These are phyloP conservation scores for Pogonocherus hispidulus DNA, from an alignment of 2,888 invertebrate genomes.

Conservation along the genomic window DNA sequence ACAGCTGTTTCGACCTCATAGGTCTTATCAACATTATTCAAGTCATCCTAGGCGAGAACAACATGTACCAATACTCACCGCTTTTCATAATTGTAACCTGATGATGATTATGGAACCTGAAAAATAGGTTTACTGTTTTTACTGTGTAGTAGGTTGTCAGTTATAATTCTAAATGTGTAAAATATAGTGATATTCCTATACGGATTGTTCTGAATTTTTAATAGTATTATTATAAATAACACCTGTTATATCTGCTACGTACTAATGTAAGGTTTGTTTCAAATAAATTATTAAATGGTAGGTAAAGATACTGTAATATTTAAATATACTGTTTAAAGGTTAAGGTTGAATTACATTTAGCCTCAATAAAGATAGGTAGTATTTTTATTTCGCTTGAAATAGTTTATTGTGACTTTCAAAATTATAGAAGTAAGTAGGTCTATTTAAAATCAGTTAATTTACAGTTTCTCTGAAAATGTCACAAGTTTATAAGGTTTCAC, in stretches of 20 bases:
- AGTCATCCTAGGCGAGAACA: no score
- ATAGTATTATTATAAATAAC: slow-evolving; percentile 15
- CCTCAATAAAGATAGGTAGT: no score
- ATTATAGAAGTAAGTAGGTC: no score
- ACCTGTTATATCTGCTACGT: slow-evolving; percentile 26
- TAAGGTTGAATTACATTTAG: neutral
- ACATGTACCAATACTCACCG: no score
- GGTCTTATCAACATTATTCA: no score
- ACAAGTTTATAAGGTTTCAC: no score
- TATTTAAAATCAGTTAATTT: neutral
- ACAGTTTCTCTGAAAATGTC: no score
- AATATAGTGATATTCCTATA: slow-evolving; percentile 35
- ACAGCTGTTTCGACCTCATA: no score
- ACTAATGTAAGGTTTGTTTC: slow-evolving; percentile 4
- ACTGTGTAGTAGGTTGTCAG: slow-evolving; percentile 9
- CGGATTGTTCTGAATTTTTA: slow-evolving; percentile 22
- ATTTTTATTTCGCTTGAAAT: no score
- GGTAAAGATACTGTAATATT: slow-evolving; percentile 5
- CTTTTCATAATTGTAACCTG: no score
- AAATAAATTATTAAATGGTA: slow-evolving; percentile 8
- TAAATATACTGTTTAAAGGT: slow-evolving; percentile 6
- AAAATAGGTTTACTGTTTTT: neutral
- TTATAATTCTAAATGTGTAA: slow-evolving; percentile 28
- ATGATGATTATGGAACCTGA: neutral
- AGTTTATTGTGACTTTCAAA: no score